Percentiles rank a stretch among this genome's conserved stretches.
These are phyloP conservation scores for Perdita meconis DNA, from an alignment of 2,888 invertebrate genomes.

Conservation along the genomic window DNA sequence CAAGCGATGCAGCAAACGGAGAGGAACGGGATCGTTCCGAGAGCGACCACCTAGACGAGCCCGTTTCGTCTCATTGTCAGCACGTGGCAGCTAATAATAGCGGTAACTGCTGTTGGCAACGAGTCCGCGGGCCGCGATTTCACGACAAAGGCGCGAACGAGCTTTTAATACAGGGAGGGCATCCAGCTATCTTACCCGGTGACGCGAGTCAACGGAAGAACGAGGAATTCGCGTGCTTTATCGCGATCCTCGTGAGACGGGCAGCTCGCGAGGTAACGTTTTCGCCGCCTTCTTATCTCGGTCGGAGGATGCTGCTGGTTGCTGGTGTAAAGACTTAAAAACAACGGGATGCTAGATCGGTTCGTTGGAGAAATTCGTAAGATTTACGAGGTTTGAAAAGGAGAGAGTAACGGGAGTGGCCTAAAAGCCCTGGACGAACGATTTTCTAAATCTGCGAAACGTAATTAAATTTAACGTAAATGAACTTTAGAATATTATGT, in stretches of 20 bases:
- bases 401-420: no score
- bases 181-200: slow-evolving; percentile 4
- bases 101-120: slow-evolving; percentile 22
- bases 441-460: no score
- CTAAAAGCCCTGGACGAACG: no score
- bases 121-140: slow-evolving; percentile 7
- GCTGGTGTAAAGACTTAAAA: no score
- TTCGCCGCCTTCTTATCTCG: not conserved
- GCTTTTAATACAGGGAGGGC: slow-evolving; percentile 51
- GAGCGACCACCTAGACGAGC: slow-evolving; percentile 10
- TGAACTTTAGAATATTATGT: no score
- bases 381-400: no score
- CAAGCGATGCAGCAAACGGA: not conserved
- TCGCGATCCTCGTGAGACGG: slow-evolving; percentile 11
- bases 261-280: no score
- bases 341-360: no score
- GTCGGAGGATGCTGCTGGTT: no score
- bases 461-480: no score
- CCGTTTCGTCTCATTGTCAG: slow-evolving; percentile 44
- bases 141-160: slow-evolving; percentile 20
- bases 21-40: not conserved
- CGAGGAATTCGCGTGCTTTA: slow-evolving; percentile 37
- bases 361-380: no score
- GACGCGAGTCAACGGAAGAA: slow-evolving; percentile 10
- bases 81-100: slow-evolving; percentile 60